Percentiles rank a stretch among this genome's conserved stretches.
Conservation (phyloP, 1,140 invertebrate genomes). For the Ceratitis capitata region DNA sequence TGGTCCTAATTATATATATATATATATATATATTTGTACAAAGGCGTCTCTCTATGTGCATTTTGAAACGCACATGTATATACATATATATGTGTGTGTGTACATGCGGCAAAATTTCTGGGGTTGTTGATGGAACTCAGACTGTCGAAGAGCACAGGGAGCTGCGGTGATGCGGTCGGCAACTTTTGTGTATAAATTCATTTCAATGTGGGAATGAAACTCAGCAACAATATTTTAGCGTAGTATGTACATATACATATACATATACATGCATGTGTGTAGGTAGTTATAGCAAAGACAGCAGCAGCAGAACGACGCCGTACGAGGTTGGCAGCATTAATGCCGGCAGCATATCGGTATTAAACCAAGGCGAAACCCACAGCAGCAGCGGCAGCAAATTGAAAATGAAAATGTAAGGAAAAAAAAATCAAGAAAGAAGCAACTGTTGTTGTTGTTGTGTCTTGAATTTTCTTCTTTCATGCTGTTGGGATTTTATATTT, state of each 20-base stretch:
- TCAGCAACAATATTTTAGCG: not conserved
- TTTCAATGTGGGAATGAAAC: slow-evolving; percentile 38
- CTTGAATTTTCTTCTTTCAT: slow-evolving; percentile 21
- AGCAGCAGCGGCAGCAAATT: not conserved
- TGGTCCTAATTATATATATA: no score
- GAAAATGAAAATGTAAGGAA: slow-evolving; percentile 23
- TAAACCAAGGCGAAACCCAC: slow-evolving; percentile 7
- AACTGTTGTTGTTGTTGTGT: slow-evolving; percentile 21
- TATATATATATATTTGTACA: no score
- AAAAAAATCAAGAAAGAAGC: slow-evolving; percentile 18
- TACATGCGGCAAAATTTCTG: not conserved
- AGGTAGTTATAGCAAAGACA: no score
- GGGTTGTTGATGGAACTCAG: not conserved
- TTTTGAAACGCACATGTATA: not conserved
- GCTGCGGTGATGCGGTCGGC: slow-evolving; percentile 20
- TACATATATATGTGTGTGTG: not conserved
- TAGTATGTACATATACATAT: no score
- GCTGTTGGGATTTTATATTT: slow-evolving; percentile 19
- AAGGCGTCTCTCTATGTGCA: no score
- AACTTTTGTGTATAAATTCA: slow-evolving; percentile 34
- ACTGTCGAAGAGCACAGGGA: not conserved
- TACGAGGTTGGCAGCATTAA: not conserved
- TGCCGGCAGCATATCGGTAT: not conserved
- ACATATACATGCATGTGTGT: no score
- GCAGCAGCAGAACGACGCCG: not conserved